Percentiles rank a stretch among this genome's conserved stretches.
phyloP scores from a whole-genome alignment of 2,888 invertebrate genomes.

The Cetonia aurata region DNA sequence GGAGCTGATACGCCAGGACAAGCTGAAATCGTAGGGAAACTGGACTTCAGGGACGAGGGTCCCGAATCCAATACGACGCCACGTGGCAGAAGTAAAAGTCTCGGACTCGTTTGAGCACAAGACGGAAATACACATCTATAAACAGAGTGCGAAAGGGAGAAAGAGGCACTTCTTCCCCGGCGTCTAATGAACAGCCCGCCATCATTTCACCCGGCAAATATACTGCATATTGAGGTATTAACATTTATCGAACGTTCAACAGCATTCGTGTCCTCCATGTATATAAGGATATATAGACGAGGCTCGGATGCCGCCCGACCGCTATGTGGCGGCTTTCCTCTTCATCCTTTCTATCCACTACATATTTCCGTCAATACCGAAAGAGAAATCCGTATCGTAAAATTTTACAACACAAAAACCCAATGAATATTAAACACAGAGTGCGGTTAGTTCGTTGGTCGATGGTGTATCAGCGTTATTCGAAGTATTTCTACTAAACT shows the following conservation, averaged over 20 bases:
- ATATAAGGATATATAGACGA: conserved; percentile 17
- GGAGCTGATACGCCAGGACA: conserved; percentile 44
- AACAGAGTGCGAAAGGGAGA: conserved; percentile 21
- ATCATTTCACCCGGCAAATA: conserved; percentile 62
- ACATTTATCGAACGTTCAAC: conserved; percentile 63
- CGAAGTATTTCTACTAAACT: too few species aligned
- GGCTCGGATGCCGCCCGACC: conserved; percentile 16
- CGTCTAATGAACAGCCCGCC: conserved; percentile 57
- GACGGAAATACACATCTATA: conserved; percentile 6
- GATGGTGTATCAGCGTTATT: too few species aligned
- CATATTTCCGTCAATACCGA: conserved; percentile 47
- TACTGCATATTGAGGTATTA: conserved; percentile 67
- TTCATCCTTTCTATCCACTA: conserved; percentile 37
- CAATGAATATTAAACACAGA: conserved; percentile 43
- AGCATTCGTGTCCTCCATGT: conserved; percentile 38
- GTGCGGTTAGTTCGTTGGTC: too few species aligned
- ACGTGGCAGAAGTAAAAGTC: conserved; percentile 1
- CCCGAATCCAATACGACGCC: conserved; percentile 39
- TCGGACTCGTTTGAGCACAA: not conserved
- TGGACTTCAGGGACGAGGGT: conserved; percentile 47
- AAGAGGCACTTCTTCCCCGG: conserved; percentile 48
- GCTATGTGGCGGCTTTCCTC: conserved; percentile 3
- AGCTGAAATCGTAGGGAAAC: conserved; percentile 51
- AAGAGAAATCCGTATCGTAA: conserved; percentile 45
- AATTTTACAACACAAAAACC: conserved; percentile 45